phyloP scores from a whole-genome alignment of 2,888 invertebrate genomes.

The Glyphotaelius pellucidus region DNA sequence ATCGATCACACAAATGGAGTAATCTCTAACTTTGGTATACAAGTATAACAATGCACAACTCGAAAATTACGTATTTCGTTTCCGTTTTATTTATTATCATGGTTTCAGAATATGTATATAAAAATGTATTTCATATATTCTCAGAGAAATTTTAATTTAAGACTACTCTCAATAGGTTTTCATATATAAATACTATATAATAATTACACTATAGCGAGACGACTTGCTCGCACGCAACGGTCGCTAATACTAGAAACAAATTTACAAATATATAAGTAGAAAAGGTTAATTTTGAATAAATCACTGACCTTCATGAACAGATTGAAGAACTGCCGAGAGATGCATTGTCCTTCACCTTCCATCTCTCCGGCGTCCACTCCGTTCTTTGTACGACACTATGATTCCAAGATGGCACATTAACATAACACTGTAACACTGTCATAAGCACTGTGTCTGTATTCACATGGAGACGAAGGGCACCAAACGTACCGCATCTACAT shows the following conservation, averaged over 20 bases:
- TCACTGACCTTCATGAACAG: constrained; percentile 64
- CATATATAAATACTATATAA: constrained; percentile 66
- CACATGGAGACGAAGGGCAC: constrained; percentile 5
- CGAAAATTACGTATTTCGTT: constrained; percentile 66
- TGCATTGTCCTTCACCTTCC: constrained; percentile 43
- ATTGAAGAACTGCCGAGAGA: constrained; percentile 29
- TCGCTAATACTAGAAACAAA: constrained; percentile 72
- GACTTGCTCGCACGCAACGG: constrained; percentile 68
- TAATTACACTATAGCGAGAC: constrained; percentile 59
- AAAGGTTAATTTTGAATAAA: constrained; percentile 64
- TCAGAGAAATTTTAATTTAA: constrained; percentile 59
- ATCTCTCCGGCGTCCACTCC: constrained; percentile 19
- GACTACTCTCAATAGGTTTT: constrained; percentile 60
- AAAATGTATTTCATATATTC: constrained; percentile 64
- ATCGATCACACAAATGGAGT: constrained; percentile 62
- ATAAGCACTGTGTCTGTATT: constrained; percentile 45
- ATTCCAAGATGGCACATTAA: constrained; percentile 53
- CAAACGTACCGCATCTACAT: neutral
- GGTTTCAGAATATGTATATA: constrained; percentile 66
- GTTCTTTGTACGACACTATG: constrained; percentile 61
- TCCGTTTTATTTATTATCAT: constrained; percentile 63
- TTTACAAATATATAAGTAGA: constrained; percentile 69
- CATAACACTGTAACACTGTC: constrained; percentile 46
- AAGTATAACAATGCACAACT: constrained; percentile 64
- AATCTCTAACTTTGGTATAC: constrained; percentile 78